phyloP scores from a whole-genome alignment of 2,888 invertebrate species.

The Spodoptera littoralis region DNA sequence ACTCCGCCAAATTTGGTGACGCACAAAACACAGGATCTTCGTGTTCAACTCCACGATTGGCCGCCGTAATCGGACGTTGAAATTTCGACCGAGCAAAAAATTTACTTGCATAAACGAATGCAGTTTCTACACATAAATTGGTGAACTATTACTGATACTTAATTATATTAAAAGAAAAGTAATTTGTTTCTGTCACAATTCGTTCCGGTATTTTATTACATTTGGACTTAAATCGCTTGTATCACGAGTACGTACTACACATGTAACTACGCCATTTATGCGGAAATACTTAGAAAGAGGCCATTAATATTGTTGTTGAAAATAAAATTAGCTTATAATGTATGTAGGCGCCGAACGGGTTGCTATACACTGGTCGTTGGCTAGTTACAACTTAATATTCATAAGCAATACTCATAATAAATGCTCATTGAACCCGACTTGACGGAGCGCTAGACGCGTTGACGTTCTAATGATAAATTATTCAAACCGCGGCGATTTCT shows the following conservation, averaged over 20 bases:
- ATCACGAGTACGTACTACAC: background rate
- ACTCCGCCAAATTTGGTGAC: conserved; percentile 35
- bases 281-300: conserved; percentile 1
- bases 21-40: conserved; percentile 24
- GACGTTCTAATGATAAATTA: conserved; percentile 75
- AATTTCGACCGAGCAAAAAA: background rate
- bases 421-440: conserved; percentile 53
- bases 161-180: background rate
- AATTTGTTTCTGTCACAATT: conserved; percentile 22
- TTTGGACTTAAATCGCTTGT: background rate
- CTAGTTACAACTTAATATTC: conserved; percentile 48
- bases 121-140: conserved; percentile 10
- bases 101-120: conserved; percentile 15
- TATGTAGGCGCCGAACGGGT: conserved; percentile 5
- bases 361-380: conserved; percentile 11
- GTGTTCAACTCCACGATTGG: conserved; percentile 17
- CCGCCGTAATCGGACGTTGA: conserved; percentile 12
- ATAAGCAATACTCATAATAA: conserved; percentile 48
- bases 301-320: conserved; percentile 10
- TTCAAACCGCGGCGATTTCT: conserved; percentile 84
- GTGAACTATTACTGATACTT: conserved; percentile 4
- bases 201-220: conserved; percentile 25
- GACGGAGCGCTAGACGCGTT: conserved; percentile 46
- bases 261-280: background rate
- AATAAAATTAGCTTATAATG: conserved; percentile 17